phyloP scores from a whole-genome alignment of 2,888 invertebrate species.

The Cartodere bifasciata region DNA sequence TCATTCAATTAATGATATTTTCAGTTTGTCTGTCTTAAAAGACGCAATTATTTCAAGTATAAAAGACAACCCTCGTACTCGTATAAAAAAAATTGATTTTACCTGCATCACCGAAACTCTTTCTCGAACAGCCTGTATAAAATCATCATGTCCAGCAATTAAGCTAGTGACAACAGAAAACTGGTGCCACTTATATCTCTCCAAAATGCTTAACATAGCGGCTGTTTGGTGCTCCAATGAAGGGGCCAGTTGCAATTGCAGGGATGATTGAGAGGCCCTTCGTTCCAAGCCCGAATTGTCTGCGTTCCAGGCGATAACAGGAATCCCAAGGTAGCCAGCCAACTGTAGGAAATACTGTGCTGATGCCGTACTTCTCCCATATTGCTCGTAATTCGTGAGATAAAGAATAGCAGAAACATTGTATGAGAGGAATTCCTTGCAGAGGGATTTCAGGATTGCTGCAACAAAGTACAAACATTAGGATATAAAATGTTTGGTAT shows the following conservation, averaged over 20 bases:
- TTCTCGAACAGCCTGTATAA: conserved; percentile 86
- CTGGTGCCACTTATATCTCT: conserved; percentile 93
- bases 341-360: conserved; percentile 89
- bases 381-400: conserved; percentile 91
- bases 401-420: conserved; percentile 88
- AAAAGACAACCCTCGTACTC: no score
- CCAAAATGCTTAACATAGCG: conserved; percentile 89
- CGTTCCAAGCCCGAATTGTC: conserved; percentile 80
- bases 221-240: conserved; percentile 93
- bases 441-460: conserved; percentile 80
- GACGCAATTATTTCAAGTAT: no score
- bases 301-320: conserved; percentile 95
- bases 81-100: no score
- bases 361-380: conserved; percentile 84
- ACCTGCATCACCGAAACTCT: conserved; percentile 74
- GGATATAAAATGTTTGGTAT: no score
- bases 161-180: conserved; percentile 89
- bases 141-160: conserved; percentile 90
- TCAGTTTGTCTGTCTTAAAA: no score
- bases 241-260: conserved; percentile 89
- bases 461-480: no score
- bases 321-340: conserved; percentile 88
- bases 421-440: conserved; percentile 76
- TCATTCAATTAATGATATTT: no score
- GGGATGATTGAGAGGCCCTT: conserved; percentile 69